A percentile compares a stretch with the other conserved stretches of the same genome.
phyloP scores from a whole-genome alignment of 2,797 vertebrate genomes.

The Decapterus maruadsi region DNA sequence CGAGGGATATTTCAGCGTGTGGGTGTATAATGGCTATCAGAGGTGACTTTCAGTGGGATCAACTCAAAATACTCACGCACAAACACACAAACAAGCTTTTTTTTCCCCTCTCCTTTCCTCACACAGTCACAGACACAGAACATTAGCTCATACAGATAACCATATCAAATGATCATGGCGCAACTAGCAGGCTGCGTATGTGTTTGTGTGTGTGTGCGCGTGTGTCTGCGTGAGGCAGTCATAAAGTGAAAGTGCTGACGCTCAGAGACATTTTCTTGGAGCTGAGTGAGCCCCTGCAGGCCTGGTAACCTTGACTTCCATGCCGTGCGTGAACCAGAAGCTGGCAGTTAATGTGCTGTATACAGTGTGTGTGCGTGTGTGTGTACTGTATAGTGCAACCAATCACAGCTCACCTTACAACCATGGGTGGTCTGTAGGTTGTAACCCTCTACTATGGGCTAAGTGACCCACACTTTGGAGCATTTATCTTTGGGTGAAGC shows the following conservation, averaged over 20 bases:
- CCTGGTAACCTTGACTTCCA: slow-evolving; percentile 68
- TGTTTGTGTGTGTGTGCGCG: slow-evolving; percentile 19
- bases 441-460: slow-evolving; percentile 8
- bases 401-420: slow-evolving; percentile 15
- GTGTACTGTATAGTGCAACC: slow-evolving; percentile 5
- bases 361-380: slow-evolving; percentile 13
- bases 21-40: slow-evolving; percentile 83
- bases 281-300: slow-evolving; percentile 61
- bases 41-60: slow-evolving; percentile 84
- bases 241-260: slow-evolving; percentile 69
- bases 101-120: slow-evolving; percentile 14
- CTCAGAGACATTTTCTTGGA: slow-evolving; percentile 68
- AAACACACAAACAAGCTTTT: slow-evolving; percentile 74
- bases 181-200: slow-evolving; percentile 35
- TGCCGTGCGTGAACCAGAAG: slow-evolving; percentile 28
- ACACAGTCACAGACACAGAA: slow-evolving; percentile 59
- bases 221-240: slow-evolving; percentile 46
- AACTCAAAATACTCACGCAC: slow-evolving; percentile 70
- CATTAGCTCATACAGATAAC: slow-evolving; percentile 68
- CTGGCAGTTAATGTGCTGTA: slow-evolving; percentile 17
- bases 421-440: slow-evolving; percentile 23
- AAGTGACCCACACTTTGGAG: neutral
- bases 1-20: slow-evolving; percentile 76
- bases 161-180: slow-evolving; percentile 63
- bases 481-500: neutral